phyloP scores from a whole-genome alignment of 2,888 invertebrate species.

The Drosophila anceps region DNA sequence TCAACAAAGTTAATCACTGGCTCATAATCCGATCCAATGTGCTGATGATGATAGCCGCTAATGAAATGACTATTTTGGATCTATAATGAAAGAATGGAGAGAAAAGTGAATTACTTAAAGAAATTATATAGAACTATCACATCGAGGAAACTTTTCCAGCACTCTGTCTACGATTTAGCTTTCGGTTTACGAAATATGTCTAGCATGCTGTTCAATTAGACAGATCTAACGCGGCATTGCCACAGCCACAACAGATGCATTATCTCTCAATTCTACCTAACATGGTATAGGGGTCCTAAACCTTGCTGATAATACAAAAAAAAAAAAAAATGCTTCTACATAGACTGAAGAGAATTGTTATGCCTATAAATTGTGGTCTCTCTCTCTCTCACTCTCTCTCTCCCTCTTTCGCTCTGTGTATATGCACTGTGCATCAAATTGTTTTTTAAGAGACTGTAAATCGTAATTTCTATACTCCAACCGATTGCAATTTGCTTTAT shows the following conservation, averaged over 20 bases:
- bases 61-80: conserved; percentile 80
- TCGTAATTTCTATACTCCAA: conserved; percentile 25
- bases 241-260: conserved; percentile 35
- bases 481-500: conserved; percentile 32
- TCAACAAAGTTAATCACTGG: conserved; percentile 85
- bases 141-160: conserved; percentile 18
- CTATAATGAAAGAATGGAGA: conserved; percentile 43
- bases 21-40: conserved; percentile 84
- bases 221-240: conserved; percentile 20
- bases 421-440: conserved; percentile 14
- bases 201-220: conserved; percentile 35
- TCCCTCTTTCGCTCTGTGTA: neutral
- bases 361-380: conserved; percentile 3
- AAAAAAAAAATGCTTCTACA: conserved; percentile 7
- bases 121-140: neutral
- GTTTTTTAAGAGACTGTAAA: conserved; percentile 33
- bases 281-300: conserved; percentile 70
- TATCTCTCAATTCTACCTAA: conserved; percentile 61
- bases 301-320: conserved; percentile 69
- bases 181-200: conserved; percentile 24
- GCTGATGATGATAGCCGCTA: conserved; percentile 83
- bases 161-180: conserved; percentile 16
- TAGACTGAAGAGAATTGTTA: conserved; percentile 13
- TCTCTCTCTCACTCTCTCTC: neutral
- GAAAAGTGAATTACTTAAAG: neutral